Evolutionary conservation across 2,888 invertebrate genomes (phyloP).

Genomic region (Lasius platythorax): DNA sequence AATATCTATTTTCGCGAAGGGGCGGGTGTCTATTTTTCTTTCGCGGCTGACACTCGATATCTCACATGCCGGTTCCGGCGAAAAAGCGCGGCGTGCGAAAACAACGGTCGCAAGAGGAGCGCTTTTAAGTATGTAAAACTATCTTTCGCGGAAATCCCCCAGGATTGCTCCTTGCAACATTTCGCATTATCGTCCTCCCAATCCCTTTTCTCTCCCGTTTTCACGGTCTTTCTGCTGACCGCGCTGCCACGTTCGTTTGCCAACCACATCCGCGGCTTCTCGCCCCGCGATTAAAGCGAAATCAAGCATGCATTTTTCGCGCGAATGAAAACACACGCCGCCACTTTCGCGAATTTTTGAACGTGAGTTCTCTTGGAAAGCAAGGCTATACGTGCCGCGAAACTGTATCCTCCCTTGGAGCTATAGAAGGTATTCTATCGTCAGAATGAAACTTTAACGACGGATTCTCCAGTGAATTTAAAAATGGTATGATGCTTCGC

Average conservation of each 20-base stretch:
- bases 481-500: neutral
- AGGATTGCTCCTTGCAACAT: neutral
- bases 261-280: too few species aligned
- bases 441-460: slow-evolving; percentile 27
- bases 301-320: slow-evolving; percentile 32
- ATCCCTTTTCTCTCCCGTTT: too few species aligned
- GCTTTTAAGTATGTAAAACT: slow-evolving; percentile 41
- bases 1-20: slow-evolving; percentile 13
- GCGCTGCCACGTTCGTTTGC: neutral
- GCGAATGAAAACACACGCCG: neutral
- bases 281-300: neutral
- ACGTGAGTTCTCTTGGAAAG: neutral
- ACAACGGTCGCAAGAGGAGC: neutral
- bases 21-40: neutral
- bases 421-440: neutral
- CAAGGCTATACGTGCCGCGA: neutral
- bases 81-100: neutral
- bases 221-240: too few species aligned
- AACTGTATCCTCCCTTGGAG: neutral
- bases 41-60: neutral
- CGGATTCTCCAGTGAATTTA: neutral
- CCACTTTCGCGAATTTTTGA: slow-evolving; percentile 14
- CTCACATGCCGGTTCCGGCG: neutral
- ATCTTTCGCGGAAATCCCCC: neutral
- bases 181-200: neutral